Conservation (phyloP, 2,113 vertebrate genomes). For the Genyomyrus donnyi region DNA sequence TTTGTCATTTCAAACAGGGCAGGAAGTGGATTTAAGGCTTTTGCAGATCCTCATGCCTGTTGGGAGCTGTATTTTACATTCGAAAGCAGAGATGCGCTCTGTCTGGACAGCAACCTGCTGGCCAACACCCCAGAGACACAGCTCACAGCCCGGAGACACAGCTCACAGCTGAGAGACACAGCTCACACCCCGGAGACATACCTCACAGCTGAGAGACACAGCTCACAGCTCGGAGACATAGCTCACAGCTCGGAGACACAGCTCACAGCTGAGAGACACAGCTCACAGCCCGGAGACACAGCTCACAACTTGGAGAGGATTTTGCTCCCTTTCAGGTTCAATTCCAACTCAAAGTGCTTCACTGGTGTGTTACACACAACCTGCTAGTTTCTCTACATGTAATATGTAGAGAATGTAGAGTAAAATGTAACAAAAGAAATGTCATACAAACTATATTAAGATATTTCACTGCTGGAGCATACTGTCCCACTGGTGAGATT, state of each 20-base stretch:
- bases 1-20: background rate
- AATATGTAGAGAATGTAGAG: no score
- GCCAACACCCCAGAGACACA: background rate
- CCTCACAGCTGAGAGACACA: background rate
- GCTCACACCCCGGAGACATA: no score
- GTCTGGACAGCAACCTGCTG: background rate
- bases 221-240: no score
- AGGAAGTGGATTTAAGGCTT: background rate
- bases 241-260: background rate
- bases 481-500: background rate
- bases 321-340: background rate
- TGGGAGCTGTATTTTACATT: background rate
- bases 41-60: background rate
- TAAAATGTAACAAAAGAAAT: background rate
- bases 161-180: background rate
- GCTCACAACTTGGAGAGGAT: background rate
- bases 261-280: no score
- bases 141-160: no score
- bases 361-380: background rate
- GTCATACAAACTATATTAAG: background rate
- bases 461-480: background rate
- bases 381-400: background rate
- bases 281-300: background rate
- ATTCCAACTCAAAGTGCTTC: background rate
- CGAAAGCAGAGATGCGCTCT: background rate